These are phyloP conservation scores for Danio rerio DNA, from an alignment of 2,113 vertebrate species.

Conservation along the genomic window GRCz12tu NC_133178.1:11228001-11228500, in stretches of 20 bases:
- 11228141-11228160: conserved; percentile 63
- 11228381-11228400: conserved; percentile 68
- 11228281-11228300: neutral
- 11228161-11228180: conserved; percentile 67
- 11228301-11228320: neutral
- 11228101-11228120: conserved; percentile 43
- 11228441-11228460: conserved; percentile 55
- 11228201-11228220: conserved; percentile 68
- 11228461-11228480: conserved; percentile 49
- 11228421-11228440: conserved; percentile 71
- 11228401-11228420: conserved; percentile 76
- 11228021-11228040: neutral
- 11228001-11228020: neutral
- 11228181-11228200: conserved; percentile 67
- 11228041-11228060: neutral
- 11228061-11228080: neutral
- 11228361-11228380: conserved; percentile 65
- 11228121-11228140: conserved; percentile 48
- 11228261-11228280: neutral
- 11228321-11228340: conserved; percentile 73
- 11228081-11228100: neutral
- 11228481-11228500: conserved; percentile 54
- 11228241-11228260: conserved; percentile 69
- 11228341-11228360: conserved; percentile 66
- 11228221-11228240: conserved; percentile 72